Evolutionary conservation across 2,113 vertebrate species (phyloP), one percentile per base, ranked within the genome.

Genomic region (Spea bombifrons): DNA sequence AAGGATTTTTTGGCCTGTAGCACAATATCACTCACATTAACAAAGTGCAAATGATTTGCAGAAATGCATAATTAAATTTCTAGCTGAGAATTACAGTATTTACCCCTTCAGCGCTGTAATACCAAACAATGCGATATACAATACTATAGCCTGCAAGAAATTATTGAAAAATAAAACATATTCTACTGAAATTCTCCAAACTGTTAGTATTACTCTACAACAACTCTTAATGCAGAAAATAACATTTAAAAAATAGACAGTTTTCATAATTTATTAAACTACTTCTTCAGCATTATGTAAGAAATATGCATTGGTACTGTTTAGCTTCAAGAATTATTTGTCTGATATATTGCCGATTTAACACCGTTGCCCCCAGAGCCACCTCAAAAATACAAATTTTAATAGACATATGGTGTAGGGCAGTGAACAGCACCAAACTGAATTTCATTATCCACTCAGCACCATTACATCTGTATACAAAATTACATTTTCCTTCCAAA

Each of bases 391-490:
- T 68, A 81, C 82, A 86, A 83, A 82, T 83, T 86, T 84, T 78
- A 83, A 75, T 88, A 87, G 87, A 90, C 88, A 93, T 88, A 88
- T 86, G 86, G 84, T 84, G 82, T 69, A 84, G 85, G 86, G 85
- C 86, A 89, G 50, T 82, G 75, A 86, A 86, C 84, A 86, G 87
- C 84, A 84, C 83, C 53, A 10, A 66, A 76, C 13, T 82, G 86
- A 87, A 92, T 93, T 83, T 85, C 76, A 92, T 94, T 94, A 94
- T 89, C 90, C 87, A 94, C 86, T 93, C 88, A 94, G 90, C 89
- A 89, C 84, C 82, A 73, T 87, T 83, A 84, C 75, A 84, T 85
- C 83, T 86, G 50, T 59, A 82, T 57, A 47, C 46, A 84, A 86
- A 83, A 85, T 68, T 83, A 75, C 55, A 50, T 80, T 83, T 83